Evolutionary conservation across 1,140 invertebrate species (phyloP).

Genomic region (Trinorchestia longiramus): DNA sequence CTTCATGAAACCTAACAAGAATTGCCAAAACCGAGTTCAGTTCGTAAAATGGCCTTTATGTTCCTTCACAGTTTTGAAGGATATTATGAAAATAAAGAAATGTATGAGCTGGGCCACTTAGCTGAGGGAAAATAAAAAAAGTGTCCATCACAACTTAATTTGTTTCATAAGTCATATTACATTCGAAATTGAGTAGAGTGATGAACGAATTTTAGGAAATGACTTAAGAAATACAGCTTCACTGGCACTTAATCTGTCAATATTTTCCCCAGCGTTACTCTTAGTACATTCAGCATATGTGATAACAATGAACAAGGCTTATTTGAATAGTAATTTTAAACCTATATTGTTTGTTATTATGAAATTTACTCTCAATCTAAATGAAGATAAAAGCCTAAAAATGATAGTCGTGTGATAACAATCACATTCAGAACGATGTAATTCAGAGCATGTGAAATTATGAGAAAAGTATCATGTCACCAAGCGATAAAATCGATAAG

Average conservation of each 20-base stretch:
- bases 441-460: too few relatives aligned
- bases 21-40: background rate
- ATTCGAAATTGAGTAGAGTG: background rate
- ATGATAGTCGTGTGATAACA: too few relatives aligned
- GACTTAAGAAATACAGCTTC: too few relatives aligned
- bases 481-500: too few relatives aligned
- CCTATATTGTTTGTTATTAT: background rate
- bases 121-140: too few relatives aligned
- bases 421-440: too few relatives aligned
- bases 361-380: background rate
- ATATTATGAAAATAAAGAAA: background rate
- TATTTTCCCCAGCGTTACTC: background rate
- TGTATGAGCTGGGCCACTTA: background rate
- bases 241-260: background rate
- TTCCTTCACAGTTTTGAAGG: background rate
- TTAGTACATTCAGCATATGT: background rate
- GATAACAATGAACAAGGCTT: background rate
- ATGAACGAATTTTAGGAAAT: background rate
- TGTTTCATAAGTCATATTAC: background rate
- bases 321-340: background rate
- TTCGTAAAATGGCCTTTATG: background rate
- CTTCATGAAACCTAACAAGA: conserved; percentile 44
- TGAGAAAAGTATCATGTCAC: too few relatives aligned
- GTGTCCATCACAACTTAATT: background rate
- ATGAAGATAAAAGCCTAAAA: background rate